Percentiles rank a stretch among this genome's conserved stretches.
Evolutionary conservation across 1,140 invertebrate species (phyloP).

Genomic region (Bombus haemorrhoidalis): DNA sequence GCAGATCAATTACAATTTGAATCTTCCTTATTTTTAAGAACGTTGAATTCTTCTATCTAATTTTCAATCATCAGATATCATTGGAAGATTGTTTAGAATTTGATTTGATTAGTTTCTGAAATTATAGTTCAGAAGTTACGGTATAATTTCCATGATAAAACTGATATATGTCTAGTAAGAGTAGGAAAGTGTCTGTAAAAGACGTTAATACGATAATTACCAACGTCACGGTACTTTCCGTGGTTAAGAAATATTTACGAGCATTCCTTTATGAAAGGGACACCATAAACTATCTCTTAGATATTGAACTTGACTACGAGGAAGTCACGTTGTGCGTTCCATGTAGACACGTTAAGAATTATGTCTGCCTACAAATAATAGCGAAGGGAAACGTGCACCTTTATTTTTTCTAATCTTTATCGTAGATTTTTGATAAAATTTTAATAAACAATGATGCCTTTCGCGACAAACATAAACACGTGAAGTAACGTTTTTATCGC

Average conservation of each 20-base stretch:
- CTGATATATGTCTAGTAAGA: not conserved
- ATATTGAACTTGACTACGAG: conserved; percentile 30
- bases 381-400: not conserved
- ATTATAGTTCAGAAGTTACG: too few species aligned
- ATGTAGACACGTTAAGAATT: conserved; percentile 29
- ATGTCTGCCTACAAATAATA: conserved; percentile 31
- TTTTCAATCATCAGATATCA: not conserved
- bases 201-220: not conserved
- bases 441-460: not conserved
- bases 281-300: conserved; percentile 25
- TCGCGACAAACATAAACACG: not conserved
- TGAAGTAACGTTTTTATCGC: not conserved
- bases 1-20: not conserved
- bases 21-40: not conserved
- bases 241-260: conserved; percentile 3
- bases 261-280: not conserved
- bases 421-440: not conserved
- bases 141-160: not conserved
- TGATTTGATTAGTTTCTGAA: not conserved
- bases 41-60: not conserved
- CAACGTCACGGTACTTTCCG: not conserved
- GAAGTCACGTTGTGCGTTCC: conserved; percentile 35
- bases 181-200: not conserved
- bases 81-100: not conserved
- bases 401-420: not conserved